Evolutionary conservation across 2,888 invertebrate species (phyloP).

Genomic region (Acrocyrtus sp.): DNA sequence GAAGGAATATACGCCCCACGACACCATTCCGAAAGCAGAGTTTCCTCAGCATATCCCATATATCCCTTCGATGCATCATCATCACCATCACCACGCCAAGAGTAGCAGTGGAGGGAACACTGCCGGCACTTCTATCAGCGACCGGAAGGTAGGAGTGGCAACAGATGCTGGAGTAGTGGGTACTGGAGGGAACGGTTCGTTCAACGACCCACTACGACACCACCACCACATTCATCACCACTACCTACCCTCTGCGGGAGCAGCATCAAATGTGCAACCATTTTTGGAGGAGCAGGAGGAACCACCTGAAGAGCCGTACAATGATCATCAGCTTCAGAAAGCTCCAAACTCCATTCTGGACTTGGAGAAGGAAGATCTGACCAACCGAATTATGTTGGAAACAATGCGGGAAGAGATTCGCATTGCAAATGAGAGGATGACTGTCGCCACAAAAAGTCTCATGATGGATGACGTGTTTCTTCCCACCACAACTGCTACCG

Average conservation of each 20-base stretch:
- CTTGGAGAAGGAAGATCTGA: constrained; percentile 31
- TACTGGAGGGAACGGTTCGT: background rate
- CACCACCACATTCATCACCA: constrained; percentile 28
- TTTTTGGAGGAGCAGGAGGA: constrained; percentile 44
- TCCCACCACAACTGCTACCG: constrained; percentile 7
- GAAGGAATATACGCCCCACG: constrained; percentile 32
- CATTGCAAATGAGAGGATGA: constrained; percentile 59
- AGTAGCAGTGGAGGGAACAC: background rate
- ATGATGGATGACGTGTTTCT: constrained; percentile 58
- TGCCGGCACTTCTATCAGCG: background rate
- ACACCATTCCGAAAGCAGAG: constrained; percentile 41
- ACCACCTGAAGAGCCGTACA: constrained; percentile 33
- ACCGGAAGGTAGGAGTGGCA: background rate
- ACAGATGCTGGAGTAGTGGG: background rate
- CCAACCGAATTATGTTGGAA: constrained; percentile 46
- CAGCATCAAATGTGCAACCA: constrained; percentile 15
- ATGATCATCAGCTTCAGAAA: constrained; percentile 10
- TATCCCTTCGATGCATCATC: constrained; percentile 33
- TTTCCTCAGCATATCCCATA: constrained; percentile 46
- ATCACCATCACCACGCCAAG: constrained; percentile 22
- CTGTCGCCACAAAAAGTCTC: constrained; percentile 57
- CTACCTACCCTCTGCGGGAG: background rate
- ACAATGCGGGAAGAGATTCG: constrained; percentile 60
- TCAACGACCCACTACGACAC: constrained; percentile 14
- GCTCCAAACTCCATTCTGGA: constrained; percentile 4